Evolutionary conservation across 2,797 vertebrate genomes (phyloP).

Genomic region (Falco berigora): DNA sequence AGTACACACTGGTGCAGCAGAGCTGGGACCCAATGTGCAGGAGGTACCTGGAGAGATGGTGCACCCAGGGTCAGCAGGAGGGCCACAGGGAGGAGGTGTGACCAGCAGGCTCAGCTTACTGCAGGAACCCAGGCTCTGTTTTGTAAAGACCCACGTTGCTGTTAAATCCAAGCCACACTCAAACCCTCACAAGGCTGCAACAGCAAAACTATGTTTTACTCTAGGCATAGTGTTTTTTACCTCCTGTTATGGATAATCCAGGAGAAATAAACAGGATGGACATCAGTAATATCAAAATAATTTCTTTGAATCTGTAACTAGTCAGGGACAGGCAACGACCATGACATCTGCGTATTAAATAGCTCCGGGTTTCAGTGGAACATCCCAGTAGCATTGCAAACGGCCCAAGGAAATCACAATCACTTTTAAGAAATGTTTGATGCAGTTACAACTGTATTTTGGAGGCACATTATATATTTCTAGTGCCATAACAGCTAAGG

Average conservation of each 20-base stretch:
- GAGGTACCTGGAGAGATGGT: neutral
- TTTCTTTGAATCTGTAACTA: neutral
- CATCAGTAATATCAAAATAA: neutral
- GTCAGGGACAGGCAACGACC: fast-evolving
- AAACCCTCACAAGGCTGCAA: neutral
- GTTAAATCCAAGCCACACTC: neutral
- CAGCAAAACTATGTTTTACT: neutral
- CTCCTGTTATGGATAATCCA: neutral
- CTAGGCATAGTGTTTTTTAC: neutral
- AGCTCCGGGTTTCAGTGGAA: neutral
- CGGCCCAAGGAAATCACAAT: neutral
- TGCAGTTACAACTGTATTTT: neutral
- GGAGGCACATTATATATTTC: neutral
- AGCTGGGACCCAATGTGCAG: neutral
- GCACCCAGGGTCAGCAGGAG: neutral
- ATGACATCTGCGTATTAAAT: neutral
- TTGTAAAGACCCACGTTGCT: neutral
- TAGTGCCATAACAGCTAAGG: neutral
- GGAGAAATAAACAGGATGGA: neutral
- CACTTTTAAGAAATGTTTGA: neutral
- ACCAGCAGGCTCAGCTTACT: neutral
- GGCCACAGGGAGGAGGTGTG: neutral
- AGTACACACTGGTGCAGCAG: neutral
- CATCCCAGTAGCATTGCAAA: neutral
- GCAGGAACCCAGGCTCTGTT: neutral